Base-by-base conservation (phyloP, 2,888 invertebrate species). In the Nomada goodeniana region DNA sequence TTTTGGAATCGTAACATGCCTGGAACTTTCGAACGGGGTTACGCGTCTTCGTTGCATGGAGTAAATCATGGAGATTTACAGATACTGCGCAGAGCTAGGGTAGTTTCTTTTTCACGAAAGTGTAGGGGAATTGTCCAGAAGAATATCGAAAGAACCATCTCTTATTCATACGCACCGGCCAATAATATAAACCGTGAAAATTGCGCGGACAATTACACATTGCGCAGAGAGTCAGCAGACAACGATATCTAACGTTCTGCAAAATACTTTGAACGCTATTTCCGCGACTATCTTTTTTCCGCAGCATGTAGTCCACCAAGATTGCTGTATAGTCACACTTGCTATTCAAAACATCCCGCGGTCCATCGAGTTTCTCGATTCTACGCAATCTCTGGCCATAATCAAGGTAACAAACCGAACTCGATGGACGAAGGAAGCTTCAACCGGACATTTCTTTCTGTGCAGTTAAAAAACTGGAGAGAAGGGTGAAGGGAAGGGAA, bases 401-500 rank as follows among this genome's bases (percentile, higher is more conserved):
- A 26, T 15, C n/a, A 20, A 64, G 52, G 52, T 55, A 61, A 61
- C 55, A 29, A 52, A 67, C 23, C 29, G 65, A 71, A 76, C 67
- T 65, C 36, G 77, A 78, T 71, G 76, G 42, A 36, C 75, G 42
- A 67, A 69, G 80, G 53, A 68, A 73, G 65, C 63, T 85, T 65
- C 65, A 76, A 80, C 76, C 65, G 67, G 64, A 78, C 73, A 74
- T 80, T 76, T 79, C 61, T 78, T 71, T 72, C 68, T 82, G 75
- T 82, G 75, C 83, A 75, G 71, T 81, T 73, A 64, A 53, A 63
- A 59, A 76, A 57, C 20, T 50, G 42, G 9, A 29, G 29, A 53
- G 26, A 61, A 47, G 52, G 57, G 23, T 42, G 52, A 20, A 50
- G 55, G 60, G 61, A n/a, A 9, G 36, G 67, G 36, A 18, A 53